Base-by-base conservation (phyloP, 2,888 invertebrate genomes). In the Ophion obscuratus region DNA sequence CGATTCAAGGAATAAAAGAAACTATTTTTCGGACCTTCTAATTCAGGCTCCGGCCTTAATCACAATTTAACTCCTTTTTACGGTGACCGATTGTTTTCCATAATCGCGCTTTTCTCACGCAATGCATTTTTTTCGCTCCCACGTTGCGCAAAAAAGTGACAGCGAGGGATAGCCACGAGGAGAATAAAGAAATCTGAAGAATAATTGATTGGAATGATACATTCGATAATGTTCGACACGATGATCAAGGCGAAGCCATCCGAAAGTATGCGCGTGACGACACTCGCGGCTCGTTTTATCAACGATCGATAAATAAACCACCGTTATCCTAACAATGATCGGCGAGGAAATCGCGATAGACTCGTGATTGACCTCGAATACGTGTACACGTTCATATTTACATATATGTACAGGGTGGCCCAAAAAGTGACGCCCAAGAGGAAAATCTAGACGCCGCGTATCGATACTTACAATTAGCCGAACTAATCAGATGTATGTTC, bases 341-440 rank as follows among this genome's bases (percentile, higher is more conserved):
- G n/a, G 36, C 53, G 79, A 71, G 79, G 61, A 81, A 75, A 84
- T 73, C 71, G 53, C 36, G 14, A 71, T 70, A 76, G 76, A 81
- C 70, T 83, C 68, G 31, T 61, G 84, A 76, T 81, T 81, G 84
- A 81, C 84, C 84, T 84, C 84, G 76, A 76, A 76, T 70, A 64
- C 64, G 40, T 76, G 66, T 66, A 47, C 31, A 62, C n/a, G 20
- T 79, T 53, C 27, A 79, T 78, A 78, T 59, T 7, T 53, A 53
- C 7, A 53, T 47, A 4, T 40, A 24, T 24, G 53, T 66, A 40
- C 27, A 14, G 53, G 53, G 17, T 53, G 53, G 17, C 53, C 5
- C 17, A 17, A 17, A 53, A 53, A 53, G 14, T 53, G 53, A 53
- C 53, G 14, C 4, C 17, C 17, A 17, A 53, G 11, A 14, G 14